Conservation (phyloP, 2,888 invertebrate species). For the Chironomus riparius region DNA sequence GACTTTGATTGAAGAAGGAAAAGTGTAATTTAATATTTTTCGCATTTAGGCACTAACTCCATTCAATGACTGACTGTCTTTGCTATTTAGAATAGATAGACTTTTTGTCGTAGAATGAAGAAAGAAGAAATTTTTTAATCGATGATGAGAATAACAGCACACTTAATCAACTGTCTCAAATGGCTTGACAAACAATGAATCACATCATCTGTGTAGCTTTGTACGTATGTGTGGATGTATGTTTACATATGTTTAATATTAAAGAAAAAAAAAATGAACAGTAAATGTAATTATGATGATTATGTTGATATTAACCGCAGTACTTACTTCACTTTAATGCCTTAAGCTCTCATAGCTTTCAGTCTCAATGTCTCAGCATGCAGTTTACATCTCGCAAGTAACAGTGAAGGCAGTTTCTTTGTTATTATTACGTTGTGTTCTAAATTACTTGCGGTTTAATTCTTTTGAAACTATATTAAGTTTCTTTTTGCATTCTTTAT, state of each 20-base stretch:
- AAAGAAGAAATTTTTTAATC: background rate
- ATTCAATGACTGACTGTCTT: background rate
- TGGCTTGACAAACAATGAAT: background rate
- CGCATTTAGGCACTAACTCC: background rate
- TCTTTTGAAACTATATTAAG: background rate
- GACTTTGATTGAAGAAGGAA: background rate
- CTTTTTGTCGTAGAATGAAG: background rate
- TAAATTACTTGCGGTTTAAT: background rate
- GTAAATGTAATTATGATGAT: slow-evolving; percentile 3
- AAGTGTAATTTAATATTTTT: background rate
- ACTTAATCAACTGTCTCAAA: background rate
- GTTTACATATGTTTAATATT: background rate
- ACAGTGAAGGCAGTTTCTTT: background rate
- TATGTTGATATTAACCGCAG: slow-evolving; percentile 14
- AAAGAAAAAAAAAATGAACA: background rate
- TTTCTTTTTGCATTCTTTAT: background rate
- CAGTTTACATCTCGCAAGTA: background rate
- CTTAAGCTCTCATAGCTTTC: background rate
- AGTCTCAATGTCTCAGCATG: background rate
- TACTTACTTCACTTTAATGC: background rate
- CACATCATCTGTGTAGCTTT: background rate
- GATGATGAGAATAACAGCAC: background rate
- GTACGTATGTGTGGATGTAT: background rate
- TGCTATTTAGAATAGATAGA: background rate
- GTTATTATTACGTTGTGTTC: background rate